These are phyloP conservation scores for Elachura formosa DNA, from an alignment of 2,113 vertebrate species.

Conservation along the genomic window DNA sequence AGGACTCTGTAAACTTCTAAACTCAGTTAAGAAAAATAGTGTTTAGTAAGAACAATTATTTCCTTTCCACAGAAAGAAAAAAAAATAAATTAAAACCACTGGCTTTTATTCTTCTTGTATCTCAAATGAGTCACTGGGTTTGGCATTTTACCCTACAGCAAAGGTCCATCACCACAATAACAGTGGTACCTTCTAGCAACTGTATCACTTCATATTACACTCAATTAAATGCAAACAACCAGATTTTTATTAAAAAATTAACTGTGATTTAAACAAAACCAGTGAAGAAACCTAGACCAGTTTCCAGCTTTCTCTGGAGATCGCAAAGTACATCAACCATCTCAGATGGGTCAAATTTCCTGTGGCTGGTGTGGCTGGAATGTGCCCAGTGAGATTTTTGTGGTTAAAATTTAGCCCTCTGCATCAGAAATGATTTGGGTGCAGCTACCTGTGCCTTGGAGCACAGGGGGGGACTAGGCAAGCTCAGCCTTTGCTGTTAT, in stretches of 20 bases:
- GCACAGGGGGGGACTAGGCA: not conserved
- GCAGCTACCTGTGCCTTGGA: not conserved
- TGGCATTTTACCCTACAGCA: not conserved
- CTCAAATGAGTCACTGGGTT: not conserved
- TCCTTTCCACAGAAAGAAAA: not conserved
- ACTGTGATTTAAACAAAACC: not conserved
- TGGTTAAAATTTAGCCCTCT: not conserved
- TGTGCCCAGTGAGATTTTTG: not conserved
- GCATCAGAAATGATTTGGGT: not conserved
- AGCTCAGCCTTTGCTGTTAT: not conserved
- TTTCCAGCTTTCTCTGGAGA: not conserved
- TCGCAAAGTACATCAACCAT: not conserved
- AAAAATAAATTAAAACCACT: not conserved
- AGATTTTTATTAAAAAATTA: not conserved
- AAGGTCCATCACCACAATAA: not conserved
- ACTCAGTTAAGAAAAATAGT: not conserved
- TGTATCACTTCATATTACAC: not conserved
- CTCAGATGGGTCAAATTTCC: not conserved
- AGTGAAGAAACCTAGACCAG: not conserved
- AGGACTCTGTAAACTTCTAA: not conserved
- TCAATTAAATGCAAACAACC: not conserved
- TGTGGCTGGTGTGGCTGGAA: not conserved
- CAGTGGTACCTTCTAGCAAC: not conserved
- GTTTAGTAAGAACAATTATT: not conserved
- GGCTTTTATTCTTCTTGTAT: not conserved